Base-by-base conservation (phyloP, 1,140 invertebrate genomes). In the Akabosia matsudoensis region DNA sequence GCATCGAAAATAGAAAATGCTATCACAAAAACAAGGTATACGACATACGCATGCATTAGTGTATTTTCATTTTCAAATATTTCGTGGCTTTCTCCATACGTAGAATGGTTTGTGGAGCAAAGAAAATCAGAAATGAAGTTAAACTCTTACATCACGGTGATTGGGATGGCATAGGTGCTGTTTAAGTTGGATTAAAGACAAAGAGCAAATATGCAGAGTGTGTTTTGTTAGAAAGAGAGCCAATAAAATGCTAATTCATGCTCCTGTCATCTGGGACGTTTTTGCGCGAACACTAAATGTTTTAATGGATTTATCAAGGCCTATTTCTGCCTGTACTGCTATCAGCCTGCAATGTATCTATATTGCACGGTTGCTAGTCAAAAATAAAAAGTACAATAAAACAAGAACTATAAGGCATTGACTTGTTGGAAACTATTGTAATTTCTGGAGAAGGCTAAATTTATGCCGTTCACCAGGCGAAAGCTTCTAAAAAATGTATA, bases 181-280 rank as follows among this genome's bases (percentile, higher is more conserved):
- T 18, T 45, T 45, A 45, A 18, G 7, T 45, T 45, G 7, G 18
- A 45, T 18, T 45, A 10, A 7, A 45, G 37, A 7, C 18, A 18
- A 45, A 45, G 37, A 45, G 37, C 7, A 10, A 18, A 45, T n/a
- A n/a, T n/a, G n/a, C n/a, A n/a, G n/a, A n/a, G n/a, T n/a, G n/a
- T n/a, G n/a, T n/a, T n/a, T n/a, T n/a, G 37, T 18, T 45, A 56
- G 24, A 56, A 56, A 24, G 54, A 56, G 54, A 56, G 24, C 54
- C 54, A 56, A 56, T 56, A 56, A 56, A 56, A 56, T 56, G 54
- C 54, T 56, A 56, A 56, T 56, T n/a, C 54, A 56, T n/a, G 54
- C 54, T n/a, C n/a, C n/a, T 56, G 54, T 56, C 54, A 56, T 56
- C 54, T 24, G 54, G 54, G 24, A 56, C 54, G 24, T n/a, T 56